Conservation (phyloP, 2,797 vertebrate genomes). For the Eurystomus glaucurus region DNA sequence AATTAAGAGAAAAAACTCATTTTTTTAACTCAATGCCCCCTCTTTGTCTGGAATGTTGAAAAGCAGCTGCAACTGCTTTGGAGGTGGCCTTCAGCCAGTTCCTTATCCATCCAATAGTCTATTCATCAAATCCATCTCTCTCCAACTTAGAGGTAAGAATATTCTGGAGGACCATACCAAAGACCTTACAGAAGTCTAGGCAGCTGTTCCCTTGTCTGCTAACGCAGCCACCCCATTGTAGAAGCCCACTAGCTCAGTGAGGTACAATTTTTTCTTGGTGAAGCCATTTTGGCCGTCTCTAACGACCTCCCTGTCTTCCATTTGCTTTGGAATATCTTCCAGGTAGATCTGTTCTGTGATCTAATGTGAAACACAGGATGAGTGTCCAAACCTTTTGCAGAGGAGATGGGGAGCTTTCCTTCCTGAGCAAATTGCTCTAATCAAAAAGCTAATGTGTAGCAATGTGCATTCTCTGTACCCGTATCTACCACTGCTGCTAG, state of each 20-base stretch:
- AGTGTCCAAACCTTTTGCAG: not conserved
- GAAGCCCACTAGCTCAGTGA: not conserved
- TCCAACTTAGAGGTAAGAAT: not conserved
- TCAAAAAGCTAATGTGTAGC: not conserved
- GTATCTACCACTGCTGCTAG: not conserved
- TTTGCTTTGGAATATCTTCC: not conserved
- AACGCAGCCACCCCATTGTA: not conserved
- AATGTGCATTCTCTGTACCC: not conserved
- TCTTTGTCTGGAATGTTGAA: not conserved
- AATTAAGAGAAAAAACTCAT: not conserved
- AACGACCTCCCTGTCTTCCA: not conserved
- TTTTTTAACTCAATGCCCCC: not conserved
- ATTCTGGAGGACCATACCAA: too few species aligned
- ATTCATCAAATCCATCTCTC: not conserved
- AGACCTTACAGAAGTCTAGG: not conserved
- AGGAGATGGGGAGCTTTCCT: not conserved
- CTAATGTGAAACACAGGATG: not conserved
- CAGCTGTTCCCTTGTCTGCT: not conserved
- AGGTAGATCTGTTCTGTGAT: not conserved
- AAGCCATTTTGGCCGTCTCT: not conserved
- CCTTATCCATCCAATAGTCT: too few species aligned
- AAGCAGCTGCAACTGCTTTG: not conserved
- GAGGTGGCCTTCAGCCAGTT: too few species aligned
- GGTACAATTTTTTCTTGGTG: not conserved
- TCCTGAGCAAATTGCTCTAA: not conserved